Evolutionary conservation across 2,113 vertebrate genomes (phyloP), one percentile per base, ranked within the genome.

Genomic region (Pholis gunnellus): DNA sequence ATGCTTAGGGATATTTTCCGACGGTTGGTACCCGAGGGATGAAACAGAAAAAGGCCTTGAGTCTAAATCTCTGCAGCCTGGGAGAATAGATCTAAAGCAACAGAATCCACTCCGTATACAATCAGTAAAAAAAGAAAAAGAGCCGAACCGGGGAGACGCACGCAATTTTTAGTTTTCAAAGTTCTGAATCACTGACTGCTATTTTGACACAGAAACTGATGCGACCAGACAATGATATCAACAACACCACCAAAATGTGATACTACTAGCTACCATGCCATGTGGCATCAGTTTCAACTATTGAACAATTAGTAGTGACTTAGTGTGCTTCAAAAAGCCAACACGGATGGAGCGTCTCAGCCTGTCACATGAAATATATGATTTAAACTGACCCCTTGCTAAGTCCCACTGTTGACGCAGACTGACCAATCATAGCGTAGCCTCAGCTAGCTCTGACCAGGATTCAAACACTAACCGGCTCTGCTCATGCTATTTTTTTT

Each of bases 251-350:
- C 59, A 73, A 66, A 68, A 61, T 79, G 57, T 72, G 71, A 84
- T 75, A 78, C 83, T 85, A 79, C 75, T 76, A 52, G 71, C 86
- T 74, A n/a, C 81, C 36, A 27, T 34, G 82, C 77, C 81, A 73
- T 18, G 1, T 57, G 46, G 60, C 60, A 83, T 86, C 61, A 87
- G 42, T 72, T 87, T 76, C 75, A 85, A 38, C 15, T 75, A 29
- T n/a, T 60, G 52, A 83, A 70, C 65, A 88, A 87, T 38, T 18
- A 18, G 17, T 63, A 29, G 65, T 59, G 83, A 81, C 87, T 72
- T 74, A 36, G 52, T 81, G 56, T 67, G 15, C 27, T 70, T 75
- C 60, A 75, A 77, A 67, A 77, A 80, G 70, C 22, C 73, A 25
- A 74, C 69, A 31, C 42, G 48, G 67, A 52, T 15, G 18, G 38